Base-by-base conservation (phyloP, 2,797 vertebrate genomes). In the Macroramphosus scolopax region DNA sequence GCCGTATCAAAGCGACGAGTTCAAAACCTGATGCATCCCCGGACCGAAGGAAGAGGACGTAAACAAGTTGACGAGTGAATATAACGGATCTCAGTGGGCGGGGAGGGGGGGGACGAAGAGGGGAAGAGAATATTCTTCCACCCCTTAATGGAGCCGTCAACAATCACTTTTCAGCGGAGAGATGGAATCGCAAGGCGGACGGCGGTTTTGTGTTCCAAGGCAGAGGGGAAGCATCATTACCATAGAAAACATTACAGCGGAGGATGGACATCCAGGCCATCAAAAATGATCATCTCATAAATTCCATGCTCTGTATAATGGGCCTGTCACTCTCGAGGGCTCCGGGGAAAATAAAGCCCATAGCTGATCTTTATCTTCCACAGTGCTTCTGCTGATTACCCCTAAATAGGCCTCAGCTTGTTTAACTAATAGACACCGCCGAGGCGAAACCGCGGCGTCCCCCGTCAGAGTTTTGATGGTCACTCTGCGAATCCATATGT, bases 221-320 rank as follows among this genome's bases (percentile, higher is more conserved):
- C 57, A 65, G 58, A 73, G 64, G 72, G 80, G 74, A 82, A 75
- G 71, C 81, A 67, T 84, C 75, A 88, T 88, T 88, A 88, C 70
- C 79, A 76, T 81, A 81, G 82, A 82, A 83, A 85, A 82, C 81
- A 81, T 83, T 82, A 66, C 75, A 41, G 74, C 44, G 18, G 60
- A 50, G 70, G 51, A 75, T 57, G 38, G 75, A 85, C 82, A 68
- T 75, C 69, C 72, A 74, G 63, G 72, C 86, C 85, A 87, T 89
- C 84, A 82, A 64, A 82, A 77, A 83, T 78, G 77, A 89, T 88
- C 75, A 75, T 80, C 70, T 80, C 78, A 87, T 89, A 86, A 87
- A 87, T 84, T 73, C 78, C 58, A 60, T 50, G 71, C 69, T 40
- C 58, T 82, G 78, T 71, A 81, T 89, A 88, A 89, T 84, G 54